Evolutionary conservation across 2,888 invertebrate species (phyloP), one percentile per base, ranked within the genome.

Genomic region (Drosophila sordidula): DNA sequence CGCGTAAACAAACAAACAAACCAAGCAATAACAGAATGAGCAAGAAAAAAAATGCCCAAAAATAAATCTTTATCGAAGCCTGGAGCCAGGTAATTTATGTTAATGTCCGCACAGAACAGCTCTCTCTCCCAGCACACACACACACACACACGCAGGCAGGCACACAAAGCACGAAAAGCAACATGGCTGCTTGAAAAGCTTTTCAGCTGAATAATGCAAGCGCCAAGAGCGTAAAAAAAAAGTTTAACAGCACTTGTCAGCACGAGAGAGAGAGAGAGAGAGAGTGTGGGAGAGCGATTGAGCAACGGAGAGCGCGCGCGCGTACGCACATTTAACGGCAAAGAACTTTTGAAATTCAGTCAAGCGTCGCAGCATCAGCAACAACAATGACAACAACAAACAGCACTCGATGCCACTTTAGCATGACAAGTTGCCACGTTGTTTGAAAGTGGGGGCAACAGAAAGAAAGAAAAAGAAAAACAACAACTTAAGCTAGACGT

Each of bases 171-270:
- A 59, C 70, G 62, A 88, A 82, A 85, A 85, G 80, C 90, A 85
- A 85, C 45, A 85, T 85, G 85, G 85, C 85, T 89, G 85, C 90
- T 85, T 76, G 12, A 51, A 89, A 85, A 85, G 85, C 85, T 85
- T 85, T 88, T 86, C 70, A 83, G 90, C 90, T 82, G 82, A 82
- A 89, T 82, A 75, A 75, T 82, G 83, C 86, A 66, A 65, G 78
- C 61, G 42, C 22, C 22, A 44, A 70, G 62, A 56, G 64, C 62
- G 70, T 44, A 44, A 34, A 25, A 22, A 22, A 14, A 54, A 22
- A 54, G 22, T 54, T 54, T 38, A 29, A 42, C 34, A 42, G 39
- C 41, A 45, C 32, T 86, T 88, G 83, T 86, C 86, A 88, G 89
- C 89, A 82, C 26, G 25, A 36, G 34, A 32, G 6, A 25, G 64